Conservation (phyloP, 2,888 invertebrate genomes). For the Agrilus mali region DNA sequence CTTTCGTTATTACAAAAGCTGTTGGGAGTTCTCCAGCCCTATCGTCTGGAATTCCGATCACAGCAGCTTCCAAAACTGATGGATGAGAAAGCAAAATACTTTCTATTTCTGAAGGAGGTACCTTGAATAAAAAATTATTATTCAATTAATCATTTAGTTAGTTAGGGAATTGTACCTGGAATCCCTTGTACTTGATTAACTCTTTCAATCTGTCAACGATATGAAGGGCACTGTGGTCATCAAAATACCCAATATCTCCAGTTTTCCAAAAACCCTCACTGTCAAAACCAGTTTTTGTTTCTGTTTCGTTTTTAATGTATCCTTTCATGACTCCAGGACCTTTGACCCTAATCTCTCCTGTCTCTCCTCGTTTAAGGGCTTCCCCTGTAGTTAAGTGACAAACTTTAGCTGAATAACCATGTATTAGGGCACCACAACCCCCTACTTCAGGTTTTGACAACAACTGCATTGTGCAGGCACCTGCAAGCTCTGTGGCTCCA, state of each 20-base stretch:
- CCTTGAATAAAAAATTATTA: too few species aligned
- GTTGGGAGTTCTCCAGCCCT: too few species aligned
- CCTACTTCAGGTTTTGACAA: neutral
- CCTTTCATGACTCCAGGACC: constrained; percentile 52
- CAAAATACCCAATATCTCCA: constrained; percentile 71
- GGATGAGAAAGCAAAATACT: too few species aligned
- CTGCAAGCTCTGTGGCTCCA: too few species aligned
- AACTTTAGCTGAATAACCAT: neutral
- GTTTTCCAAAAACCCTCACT: constrained; percentile 59
- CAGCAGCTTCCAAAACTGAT: too few species aligned
- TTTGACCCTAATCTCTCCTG: constrained; percentile 69
- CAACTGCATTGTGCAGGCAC: too few species aligned
- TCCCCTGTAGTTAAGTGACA: neutral
- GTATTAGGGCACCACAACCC: neutral
- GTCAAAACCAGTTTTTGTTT: constrained; percentile 51
- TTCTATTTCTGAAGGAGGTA: too few species aligned
- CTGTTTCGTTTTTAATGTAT: constrained; percentile 52
- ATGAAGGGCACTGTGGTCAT: constrained; percentile 59
- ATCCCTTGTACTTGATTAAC: constrained; percentile 78
- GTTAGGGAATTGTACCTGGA: constrained; percentile 44
- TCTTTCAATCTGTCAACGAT: constrained; percentile 77
- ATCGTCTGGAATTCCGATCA: too few species aligned
- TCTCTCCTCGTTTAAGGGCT: constrained; percentile 22
- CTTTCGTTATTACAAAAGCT: too few species aligned
- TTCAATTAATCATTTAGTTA: neutral